Percentiles rank a stretch among this genome's conserved stretches.
Evolutionary conservation across 2,113 vertebrate genomes (phyloP).

Genomic region (Pelvicachromis taeniatus): DNA sequence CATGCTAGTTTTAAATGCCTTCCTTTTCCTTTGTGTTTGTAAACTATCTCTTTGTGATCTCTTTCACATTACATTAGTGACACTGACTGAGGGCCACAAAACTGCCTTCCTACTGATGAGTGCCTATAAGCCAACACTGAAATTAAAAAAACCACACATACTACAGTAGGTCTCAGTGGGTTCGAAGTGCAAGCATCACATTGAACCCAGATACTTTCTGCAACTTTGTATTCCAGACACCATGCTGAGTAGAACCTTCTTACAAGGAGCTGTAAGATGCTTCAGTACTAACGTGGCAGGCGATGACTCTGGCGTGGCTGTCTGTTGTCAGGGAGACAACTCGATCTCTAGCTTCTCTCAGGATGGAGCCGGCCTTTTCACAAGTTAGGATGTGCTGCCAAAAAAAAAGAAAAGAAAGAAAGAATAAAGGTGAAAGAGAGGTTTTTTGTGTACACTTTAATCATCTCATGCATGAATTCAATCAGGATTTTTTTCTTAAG

Average conservation of each 20-base stretch:
- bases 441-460: no score
- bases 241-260: neutral
- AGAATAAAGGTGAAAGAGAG: neutral
- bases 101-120: neutral
- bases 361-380: conserved; percentile 84
- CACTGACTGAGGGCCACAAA: neutral
- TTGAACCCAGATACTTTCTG: neutral
- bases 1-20: no score
- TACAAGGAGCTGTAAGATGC: fast-evolving
- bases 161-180: neutral
- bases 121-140: neutral
- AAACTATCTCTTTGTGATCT: no score
- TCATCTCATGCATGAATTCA: no score
- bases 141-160: neutral
- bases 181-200: neutral
- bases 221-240: neutral
- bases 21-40: no score
- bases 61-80: neutral
- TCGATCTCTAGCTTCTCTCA: conserved; percentile 86
- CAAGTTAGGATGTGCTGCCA: conserved; percentile 83
- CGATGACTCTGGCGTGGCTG: conserved; percentile 77
- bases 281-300: conserved; percentile 87
- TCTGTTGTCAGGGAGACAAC: conserved; percentile 83
- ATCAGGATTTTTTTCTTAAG: no score
- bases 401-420: neutral